These are phyloP conservation scores for Orchestes rusci DNA, from an alignment of 2,888 invertebrate genomes.

Conservation along the genomic window DNA sequence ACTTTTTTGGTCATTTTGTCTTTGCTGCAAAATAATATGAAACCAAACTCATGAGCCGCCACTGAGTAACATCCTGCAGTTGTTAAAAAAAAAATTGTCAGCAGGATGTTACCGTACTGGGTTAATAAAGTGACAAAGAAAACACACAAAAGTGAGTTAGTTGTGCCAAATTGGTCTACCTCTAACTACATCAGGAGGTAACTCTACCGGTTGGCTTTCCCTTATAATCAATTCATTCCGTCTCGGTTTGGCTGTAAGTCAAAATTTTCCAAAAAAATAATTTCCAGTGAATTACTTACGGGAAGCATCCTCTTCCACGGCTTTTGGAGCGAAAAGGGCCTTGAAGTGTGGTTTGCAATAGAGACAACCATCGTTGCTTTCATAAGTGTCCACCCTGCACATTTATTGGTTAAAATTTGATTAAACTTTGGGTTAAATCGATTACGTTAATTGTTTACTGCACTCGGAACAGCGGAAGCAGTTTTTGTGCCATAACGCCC, in stretches of 20 bases:
- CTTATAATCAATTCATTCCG: constrained; percentile 85
- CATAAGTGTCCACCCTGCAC: constrained; percentile 83
- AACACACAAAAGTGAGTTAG: too few species aligned
- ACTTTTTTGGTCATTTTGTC: too few species aligned
- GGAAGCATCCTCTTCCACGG: constrained; percentile 65
- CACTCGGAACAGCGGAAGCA: constrained; percentile 94
- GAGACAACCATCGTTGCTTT: constrained; percentile 81
- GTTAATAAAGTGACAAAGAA: constrained; percentile 3
- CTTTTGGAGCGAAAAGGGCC: constrained; percentile 85
- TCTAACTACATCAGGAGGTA: constrained; percentile 89
- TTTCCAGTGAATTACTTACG: constrained; percentile 46
- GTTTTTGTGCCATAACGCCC: constrained; percentile 84
- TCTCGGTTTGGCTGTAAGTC: constrained; percentile 53
- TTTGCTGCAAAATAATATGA: too few species aligned
- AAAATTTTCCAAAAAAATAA: background rate
- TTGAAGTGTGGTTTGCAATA: constrained; percentile 94
- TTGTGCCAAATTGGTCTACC: too few species aligned
- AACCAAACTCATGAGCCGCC: too few species aligned
- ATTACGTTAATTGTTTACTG: constrained; percentile 84
- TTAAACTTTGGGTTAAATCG: constrained; percentile 25
- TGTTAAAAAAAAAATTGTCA: too few species aligned
- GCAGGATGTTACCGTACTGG: too few species aligned
- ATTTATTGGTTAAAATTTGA: background rate
- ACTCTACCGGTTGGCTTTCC: constrained; percentile 82
- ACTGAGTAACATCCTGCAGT: too few species aligned